Evolutionary conservation across 2,113 vertebrate genomes (phyloP), one percentile per base, ranked within the genome.

Genomic region (Oxygymnocypris stewartii): DNA sequence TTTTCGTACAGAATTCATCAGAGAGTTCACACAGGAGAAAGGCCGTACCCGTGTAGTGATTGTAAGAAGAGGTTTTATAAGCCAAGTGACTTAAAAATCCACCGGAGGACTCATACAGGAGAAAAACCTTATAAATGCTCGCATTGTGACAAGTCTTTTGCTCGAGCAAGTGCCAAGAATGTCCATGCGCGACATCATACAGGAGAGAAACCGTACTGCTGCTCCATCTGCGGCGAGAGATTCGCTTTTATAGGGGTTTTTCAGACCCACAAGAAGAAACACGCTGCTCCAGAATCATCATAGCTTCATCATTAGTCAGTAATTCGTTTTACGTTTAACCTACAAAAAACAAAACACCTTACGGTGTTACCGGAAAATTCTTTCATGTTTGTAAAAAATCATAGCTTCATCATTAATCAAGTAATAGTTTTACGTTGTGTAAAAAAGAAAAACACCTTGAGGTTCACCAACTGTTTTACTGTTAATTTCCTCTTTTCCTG

Each of bases 61-160:
- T 89, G 88, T 14, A 69, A 59, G 23, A 89, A 87, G 61, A 23
- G 82, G 18, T 89, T 89, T 44, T 14, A 35, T 31, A 77, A 76
- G 9, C 1, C 11, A 11, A 42, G 77, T 23, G 28, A 63, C 37
- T 61, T 84, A 35, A 9, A 81, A 35, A 81, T 37, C 11, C 85
- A 89, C n/a, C 31, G 82, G 4, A 79, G 85, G 23, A 87, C 42
- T 3, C 88, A 87, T 57, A 85, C 88, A 25, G 88, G 88, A 3
- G 86, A 89, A 78, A 83, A 31, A 42, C 84, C 79, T 8, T 87
- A 71, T 76, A 87, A 86, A 59, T 89, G 88, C 31, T 40, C 75
- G 6, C 57, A 73, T 18, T 89, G 88, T 20, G 84, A 63, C 14
- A 88, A 82, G 81, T 25, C 42, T 11, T 89, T 89, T 40, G 16